Base-by-base conservation (phyloP, 2,113 vertebrate species). In the Albula glossodonta region DNA sequence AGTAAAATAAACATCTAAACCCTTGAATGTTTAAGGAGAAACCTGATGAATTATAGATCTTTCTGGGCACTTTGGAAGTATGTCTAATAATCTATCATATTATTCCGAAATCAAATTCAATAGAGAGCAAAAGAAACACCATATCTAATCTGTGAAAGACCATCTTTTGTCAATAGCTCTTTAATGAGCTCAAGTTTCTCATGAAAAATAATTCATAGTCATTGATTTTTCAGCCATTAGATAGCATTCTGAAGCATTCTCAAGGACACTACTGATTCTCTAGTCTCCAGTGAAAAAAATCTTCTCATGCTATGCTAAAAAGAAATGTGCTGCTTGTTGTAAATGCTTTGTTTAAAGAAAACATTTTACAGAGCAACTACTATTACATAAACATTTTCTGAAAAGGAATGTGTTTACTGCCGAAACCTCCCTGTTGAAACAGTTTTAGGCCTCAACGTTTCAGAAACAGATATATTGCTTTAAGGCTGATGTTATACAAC, bases 111-210 rank as follows among this genome's bases (percentile, higher is more conserved):
- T 79, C 78, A 79, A 5, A 79, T 50, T 79, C 49, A 19, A 9
- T 5, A 25, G 49, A 79, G 78, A 50, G 78, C 17, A 2, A 4
- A 50, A 17, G 78, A 50, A 49, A 17, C 10, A 50, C 49, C 78
- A 49, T 78, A 78, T 50, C 49, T 79, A 50, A 49, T 79, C 41
- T 49, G 13, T 49, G 41, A 79, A 79, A 50, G 48, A 74, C 70
- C 8, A n/a, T 74, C 70, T 31, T 74, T n/a, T 31, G 70, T 49
- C 78, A 49, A 50, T 50, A 50, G 78, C 41, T 79, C 78, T 48
- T 79, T 79, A 79, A 79, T 79, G 78, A 79, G 80, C 80, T 53
- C 8, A n/a, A 81, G 80, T 81, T 81, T 81, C 80, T 81, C 80
- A 81, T 53, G 22, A 52, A 81, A 81, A 81, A 81, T 80, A 52